These are phyloP conservation scores for Cheumatopsyche charites DNA, from an alignment of 1,140 invertebrate species.

Conservation along the genomic window DNA sequence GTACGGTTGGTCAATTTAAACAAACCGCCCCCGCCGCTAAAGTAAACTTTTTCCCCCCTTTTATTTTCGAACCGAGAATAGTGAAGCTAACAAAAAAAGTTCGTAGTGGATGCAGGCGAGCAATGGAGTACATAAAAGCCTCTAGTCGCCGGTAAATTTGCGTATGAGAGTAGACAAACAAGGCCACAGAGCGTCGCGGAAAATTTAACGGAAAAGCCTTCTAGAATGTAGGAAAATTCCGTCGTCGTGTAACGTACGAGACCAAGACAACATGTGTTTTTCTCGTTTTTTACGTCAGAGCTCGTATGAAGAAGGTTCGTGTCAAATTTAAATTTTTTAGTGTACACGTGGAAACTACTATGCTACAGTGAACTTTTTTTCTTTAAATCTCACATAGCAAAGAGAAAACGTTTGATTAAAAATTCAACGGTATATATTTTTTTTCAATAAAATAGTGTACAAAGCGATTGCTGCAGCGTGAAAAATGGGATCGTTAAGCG, in stretches of 20 bases:
- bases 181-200: slow-evolving; percentile 11
- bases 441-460: too few relatives aligned
- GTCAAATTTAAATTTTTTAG: background rate
- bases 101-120: background rate
- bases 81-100: background rate
- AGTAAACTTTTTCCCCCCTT: too few relatives aligned
- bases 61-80: background rate
- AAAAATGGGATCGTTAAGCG: slow-evolving; percentile 6
- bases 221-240: background rate
- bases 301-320: background rate
- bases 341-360: too few relatives aligned
- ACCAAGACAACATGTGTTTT: background rate
- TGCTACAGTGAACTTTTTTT: too few relatives aligned
- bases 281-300: background rate
- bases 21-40: too few relatives aligned
- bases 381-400: too few relatives aligned
- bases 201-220: slow-evolving; percentile 10
- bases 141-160: slow-evolving; percentile 24
- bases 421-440: too few relatives aligned
- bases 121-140: slow-evolving; percentile 22
- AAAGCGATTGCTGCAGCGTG: background rate
- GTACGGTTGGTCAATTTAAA: too few relatives aligned
- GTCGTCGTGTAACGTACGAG: background rate
- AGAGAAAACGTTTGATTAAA: too few relatives aligned
- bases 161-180: slow-evolving; percentile 25